phyloP scores from a whole-genome alignment of 1,140 invertebrate species.

The Nautilus pompilius region DNA sequence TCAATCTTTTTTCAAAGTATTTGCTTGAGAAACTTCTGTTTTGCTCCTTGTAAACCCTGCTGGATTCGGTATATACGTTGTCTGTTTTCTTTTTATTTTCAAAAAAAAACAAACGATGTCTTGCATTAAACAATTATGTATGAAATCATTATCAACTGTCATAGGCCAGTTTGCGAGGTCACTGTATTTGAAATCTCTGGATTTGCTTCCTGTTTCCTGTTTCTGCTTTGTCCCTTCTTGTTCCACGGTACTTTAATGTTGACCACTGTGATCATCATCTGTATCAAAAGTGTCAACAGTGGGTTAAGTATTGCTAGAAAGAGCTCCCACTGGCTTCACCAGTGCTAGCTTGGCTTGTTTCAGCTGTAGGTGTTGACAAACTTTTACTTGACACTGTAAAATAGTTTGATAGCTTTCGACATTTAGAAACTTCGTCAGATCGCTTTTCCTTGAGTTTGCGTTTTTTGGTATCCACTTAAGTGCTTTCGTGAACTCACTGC shows the following conservation, averaged over 20 bases:
- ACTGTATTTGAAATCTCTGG: not conserved
- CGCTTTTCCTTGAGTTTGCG: not conserved
- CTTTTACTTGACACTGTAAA: not conserved
- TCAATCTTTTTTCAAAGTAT: not conserved
- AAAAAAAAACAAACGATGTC: no score
- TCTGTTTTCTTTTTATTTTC: not conserved
- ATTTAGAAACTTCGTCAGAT: not conserved
- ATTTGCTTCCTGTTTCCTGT: not conserved
- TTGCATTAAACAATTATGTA: not conserved
- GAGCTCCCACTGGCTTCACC: not conserved
- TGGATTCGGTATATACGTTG: not conserved
- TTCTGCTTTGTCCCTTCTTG: not conserved
- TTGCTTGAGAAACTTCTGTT: not conserved
- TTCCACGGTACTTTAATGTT: no score
- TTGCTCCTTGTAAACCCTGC: not conserved
- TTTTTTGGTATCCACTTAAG: not conserved
- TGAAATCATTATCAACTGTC: not conserved
- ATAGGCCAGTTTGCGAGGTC: not conserved
- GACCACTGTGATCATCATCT: not conserved
- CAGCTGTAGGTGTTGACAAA: not conserved
- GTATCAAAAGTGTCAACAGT: not conserved
- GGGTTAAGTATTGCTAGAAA: not conserved
- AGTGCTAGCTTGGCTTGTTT: not conserved
- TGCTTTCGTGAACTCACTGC: not conserved
- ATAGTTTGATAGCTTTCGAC: not conserved